These are phyloP conservation scores for Autographa pulchrina DNA, from an alignment of 2,888 invertebrate species.

Conservation along the genomic window DNA sequence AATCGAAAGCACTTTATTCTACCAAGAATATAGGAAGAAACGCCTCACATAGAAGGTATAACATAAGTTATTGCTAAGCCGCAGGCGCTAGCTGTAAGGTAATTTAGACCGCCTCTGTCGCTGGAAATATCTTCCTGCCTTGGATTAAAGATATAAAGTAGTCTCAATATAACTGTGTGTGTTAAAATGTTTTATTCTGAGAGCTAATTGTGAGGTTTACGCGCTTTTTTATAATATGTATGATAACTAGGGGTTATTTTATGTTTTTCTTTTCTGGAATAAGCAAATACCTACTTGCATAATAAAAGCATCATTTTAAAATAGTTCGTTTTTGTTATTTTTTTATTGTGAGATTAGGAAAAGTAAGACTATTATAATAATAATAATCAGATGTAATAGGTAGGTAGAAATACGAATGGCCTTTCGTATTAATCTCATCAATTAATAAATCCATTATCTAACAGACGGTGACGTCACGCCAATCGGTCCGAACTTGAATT, in stretches of 20 bases:
- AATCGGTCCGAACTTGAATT: constrained; percentile 14
- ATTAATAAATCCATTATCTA: constrained; percentile 3
- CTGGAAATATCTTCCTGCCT: background rate
- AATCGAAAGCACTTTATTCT: background rate
- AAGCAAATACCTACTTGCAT: too few species aligned
- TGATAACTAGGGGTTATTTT: too few species aligned
- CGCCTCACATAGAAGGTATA: background rate
- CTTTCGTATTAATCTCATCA: background rate
- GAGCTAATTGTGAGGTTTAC: too few species aligned
- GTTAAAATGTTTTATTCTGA: background rate
- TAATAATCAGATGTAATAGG: too few species aligned
- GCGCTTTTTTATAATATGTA: too few species aligned
- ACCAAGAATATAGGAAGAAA: background rate
- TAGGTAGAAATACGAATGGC: background rate
- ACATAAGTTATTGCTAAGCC: background rate
- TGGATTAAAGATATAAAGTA: background rate
- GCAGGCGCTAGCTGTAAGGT: background rate
- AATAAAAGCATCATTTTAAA: too few species aligned
- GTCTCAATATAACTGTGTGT: background rate
- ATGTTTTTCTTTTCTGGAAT: too few species aligned
- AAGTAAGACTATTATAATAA: too few species aligned
- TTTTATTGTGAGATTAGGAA: too few species aligned
- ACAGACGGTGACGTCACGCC: constrained; percentile 13
- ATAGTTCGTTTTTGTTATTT: too few species aligned
- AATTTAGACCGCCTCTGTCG: background rate